phyloP scores from a whole-genome alignment of 2,797 vertebrate species.

The Psittacula derbiana region DNA sequence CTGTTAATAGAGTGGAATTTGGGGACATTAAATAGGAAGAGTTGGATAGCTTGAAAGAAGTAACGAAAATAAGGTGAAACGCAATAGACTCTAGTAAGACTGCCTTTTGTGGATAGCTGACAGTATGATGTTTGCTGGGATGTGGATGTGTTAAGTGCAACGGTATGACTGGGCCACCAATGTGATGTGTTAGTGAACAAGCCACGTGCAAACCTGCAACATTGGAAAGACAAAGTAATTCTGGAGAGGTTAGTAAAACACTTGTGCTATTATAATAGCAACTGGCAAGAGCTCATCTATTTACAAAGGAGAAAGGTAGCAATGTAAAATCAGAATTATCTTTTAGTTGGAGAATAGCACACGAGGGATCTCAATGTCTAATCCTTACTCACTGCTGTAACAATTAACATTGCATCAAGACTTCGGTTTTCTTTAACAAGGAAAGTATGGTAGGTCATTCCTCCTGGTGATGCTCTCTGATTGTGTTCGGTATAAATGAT shows the following conservation, averaged over 20 bases:
- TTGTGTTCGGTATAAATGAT: not conserved
- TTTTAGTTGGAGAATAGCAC: not conserved
- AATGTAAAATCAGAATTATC: not conserved
- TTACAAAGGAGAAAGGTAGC: not conserved
- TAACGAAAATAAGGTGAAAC: not conserved
- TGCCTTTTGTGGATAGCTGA: not conserved
- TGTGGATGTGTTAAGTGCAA: not conserved
- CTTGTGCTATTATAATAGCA: not conserved
- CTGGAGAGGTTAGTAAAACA: not conserved
- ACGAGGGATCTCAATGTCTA: not conserved
- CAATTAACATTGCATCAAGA: not conserved
- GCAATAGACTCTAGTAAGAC: fast-evolving
- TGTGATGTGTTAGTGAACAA: not conserved
- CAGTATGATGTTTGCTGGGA: fast-evolving
- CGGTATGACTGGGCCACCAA: fast-evolving
- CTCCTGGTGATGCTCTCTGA: not conserved
- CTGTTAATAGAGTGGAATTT: not conserved
- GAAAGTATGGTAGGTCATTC: not conserved
- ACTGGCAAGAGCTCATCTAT: not conserved
- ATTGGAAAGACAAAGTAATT: not conserved
- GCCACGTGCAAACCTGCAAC: not conserved
- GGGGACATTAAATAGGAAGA: not conserved
- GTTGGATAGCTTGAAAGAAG: not conserved
- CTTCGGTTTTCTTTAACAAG: not conserved
- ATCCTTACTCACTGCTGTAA: not conserved